Conservation (phyloP, 2,113 vertebrate genomes). For the Python bivittatus region DNA sequence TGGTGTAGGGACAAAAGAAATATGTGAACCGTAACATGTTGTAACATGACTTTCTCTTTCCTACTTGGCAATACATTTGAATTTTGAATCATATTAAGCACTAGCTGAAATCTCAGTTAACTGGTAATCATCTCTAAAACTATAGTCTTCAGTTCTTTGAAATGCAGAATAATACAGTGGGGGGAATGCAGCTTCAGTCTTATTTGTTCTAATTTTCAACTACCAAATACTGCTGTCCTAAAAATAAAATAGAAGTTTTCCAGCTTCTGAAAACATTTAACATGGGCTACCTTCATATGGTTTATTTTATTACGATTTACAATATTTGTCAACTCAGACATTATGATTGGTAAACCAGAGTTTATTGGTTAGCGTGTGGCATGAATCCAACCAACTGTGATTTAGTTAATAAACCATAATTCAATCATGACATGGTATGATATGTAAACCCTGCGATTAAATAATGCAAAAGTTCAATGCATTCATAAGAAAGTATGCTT, state of each 20-base stretch:
- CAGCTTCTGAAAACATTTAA: neutral
- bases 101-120: neutral
- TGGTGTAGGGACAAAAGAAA: neutral
- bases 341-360: neutral
- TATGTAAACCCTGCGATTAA: neutral
- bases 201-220: neutral
- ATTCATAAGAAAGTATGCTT: neutral
- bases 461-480: neutral
- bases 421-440: neutral
- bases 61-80: constrained; percentile 1
- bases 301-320: neutral
- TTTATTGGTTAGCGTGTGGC: neutral
- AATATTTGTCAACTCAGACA: neutral
- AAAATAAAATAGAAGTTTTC: neutral
- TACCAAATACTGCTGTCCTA: neutral
- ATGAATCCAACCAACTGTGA: neutral
- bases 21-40: neutral
- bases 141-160: neutral
- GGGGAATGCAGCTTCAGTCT: neutral
- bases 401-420: neutral
- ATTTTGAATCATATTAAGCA: neutral
- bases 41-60: neutral
- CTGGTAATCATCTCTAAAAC: neutral
- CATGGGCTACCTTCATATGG: neutral
- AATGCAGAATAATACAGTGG: neutral